Percentiles rank a stretch among this genome's conserved stretches.
Evolutionary conservation across 2,113 vertebrate species (phyloP).

Genomic region (Campylomormyrus numenius): DNA sequence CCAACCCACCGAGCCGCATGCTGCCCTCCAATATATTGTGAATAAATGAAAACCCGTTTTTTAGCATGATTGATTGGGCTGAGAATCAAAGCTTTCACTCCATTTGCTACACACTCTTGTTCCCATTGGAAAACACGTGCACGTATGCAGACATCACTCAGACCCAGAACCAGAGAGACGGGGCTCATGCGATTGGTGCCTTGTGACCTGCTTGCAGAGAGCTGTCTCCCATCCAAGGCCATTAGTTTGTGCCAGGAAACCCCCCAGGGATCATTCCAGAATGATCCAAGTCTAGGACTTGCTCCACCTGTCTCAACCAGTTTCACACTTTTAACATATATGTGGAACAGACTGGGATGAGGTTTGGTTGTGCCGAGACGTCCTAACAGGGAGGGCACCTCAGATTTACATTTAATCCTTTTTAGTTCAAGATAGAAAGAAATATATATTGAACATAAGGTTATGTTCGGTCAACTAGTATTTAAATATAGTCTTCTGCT

Average conservation of each 20-base stretch:
- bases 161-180: not conserved
- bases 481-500: not conserved
- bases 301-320: slow-evolving; percentile 2
- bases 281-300: not conserved
- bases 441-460: not conserved
- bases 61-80: not conserved
- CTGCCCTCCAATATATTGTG: not conserved
- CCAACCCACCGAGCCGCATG: not conserved
- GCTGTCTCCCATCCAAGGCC: not conserved
- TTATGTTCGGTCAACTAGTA: not conserved
- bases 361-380: not conserved
- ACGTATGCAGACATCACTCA: not conserved
- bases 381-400: not conserved
- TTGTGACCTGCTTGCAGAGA: not conserved
- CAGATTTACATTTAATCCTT: not conserved
- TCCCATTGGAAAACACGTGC: not conserved
- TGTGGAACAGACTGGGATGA: not conserved
- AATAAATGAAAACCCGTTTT: not conserved
- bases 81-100: not conserved
- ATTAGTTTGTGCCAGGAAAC: not conserved
- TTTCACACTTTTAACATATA: slow-evolving; percentile 3
- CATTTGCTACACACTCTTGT: not conserved
- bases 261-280: not conserved
- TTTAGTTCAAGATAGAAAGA: not conserved
- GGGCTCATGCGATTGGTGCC: not conserved